Base-by-base conservation (phyloP, 2,888 invertebrate species). In the Nasonia oneida region DNA sequence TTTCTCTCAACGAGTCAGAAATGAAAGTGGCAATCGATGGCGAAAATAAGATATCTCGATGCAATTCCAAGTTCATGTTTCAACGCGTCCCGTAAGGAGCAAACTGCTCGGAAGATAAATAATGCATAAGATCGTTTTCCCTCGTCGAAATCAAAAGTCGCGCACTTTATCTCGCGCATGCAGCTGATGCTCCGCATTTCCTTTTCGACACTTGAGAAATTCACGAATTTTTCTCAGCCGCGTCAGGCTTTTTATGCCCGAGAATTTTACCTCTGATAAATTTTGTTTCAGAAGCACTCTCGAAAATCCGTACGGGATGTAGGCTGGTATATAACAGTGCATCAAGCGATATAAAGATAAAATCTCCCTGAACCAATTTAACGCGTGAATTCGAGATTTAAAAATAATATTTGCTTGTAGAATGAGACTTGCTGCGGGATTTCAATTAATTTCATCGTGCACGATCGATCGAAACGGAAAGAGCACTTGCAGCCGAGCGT, bases 81-180 rank as follows among this genome's bases (percentile, higher is more conserved):
- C 74, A 29, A 42, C 74, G 74, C 50, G 57, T 74, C 74, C 74
- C 14, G n/a, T 6, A 42, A 50, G 50, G n/a, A 6, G 74, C n/a
- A 74, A 42, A 23, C 74, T 23, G 74, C 47, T 23, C 74, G 47
- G 5, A n/a, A 74, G 74, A 74, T 74, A 74, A 74, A 74, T 74
- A 74, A 74, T 50, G 74, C 74, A 74, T 73, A 73, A 73, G 73
- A 73, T 74, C 42, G 23, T 74, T 73, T 47, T 73, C 73, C 23
- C 53, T 53, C 53, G 18, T 1, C 53, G 50, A 42, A 73, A 73
- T 73, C 73, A 73, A 73, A 73, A 73, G 73, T 73, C 42, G 10
- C 42, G n/a, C 14, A 42, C 73, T 42, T 73, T 64, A 77, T 77
- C 42, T 64, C 64, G 57, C 57, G 18, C 57, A 57, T 57, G 57